These are phyloP conservation scores for Rhipidura dahli DNA, from an alignment of 2,113 vertebrate species.

Conservation along the genomic window DNA sequence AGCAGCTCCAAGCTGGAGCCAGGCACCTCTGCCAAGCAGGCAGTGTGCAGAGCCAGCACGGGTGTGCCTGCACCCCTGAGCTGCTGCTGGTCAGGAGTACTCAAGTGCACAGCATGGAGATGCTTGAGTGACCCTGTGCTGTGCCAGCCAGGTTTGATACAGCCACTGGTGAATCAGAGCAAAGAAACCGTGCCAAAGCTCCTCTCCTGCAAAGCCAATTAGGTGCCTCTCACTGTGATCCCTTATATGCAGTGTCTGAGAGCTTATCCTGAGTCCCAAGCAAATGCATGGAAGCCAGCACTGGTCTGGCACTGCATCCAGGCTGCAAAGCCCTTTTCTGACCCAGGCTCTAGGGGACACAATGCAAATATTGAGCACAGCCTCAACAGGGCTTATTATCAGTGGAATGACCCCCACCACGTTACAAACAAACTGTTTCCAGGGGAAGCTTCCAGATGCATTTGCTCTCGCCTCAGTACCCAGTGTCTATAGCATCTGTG, in stretches of 20 bases:
- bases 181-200: background rate
- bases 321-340: background rate
- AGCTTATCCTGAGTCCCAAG: background rate
- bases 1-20: fast-evolving
- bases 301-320: background rate
- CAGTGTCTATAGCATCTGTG: background rate
- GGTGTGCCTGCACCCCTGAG: background rate
- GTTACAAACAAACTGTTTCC: background rate
- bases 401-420: fast-evolving
- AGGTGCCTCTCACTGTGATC: background rate
- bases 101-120: background rate
- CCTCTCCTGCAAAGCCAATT: background rate
- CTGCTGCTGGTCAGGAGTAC: background rate
- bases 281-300: background rate
- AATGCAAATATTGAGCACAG: background rate
- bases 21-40: background rate
- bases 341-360: background rate
- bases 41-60: background rate
- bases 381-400: background rate
- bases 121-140: background rate
- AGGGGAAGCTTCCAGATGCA: background rate
- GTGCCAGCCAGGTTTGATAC: constrained; percentile 9
- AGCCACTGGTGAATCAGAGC: background rate
- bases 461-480: background rate
- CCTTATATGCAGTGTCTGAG: background rate